phyloP scores from a whole-genome alignment of 2,113 vertebrate species.

The Eurystomus gularis region DNA sequence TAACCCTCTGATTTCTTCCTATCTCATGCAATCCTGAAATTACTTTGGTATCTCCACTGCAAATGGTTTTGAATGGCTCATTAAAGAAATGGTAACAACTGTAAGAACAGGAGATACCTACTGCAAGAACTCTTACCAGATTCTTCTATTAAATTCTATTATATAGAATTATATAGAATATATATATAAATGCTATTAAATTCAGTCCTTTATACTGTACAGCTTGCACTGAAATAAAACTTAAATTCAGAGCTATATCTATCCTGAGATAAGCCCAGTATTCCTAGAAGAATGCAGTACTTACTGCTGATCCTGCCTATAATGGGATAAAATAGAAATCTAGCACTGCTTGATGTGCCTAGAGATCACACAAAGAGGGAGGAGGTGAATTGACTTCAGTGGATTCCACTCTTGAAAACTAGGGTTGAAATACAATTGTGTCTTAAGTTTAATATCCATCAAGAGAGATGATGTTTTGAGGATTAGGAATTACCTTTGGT shows the following conservation, averaged over 20 bases:
- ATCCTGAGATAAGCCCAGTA: neutral
- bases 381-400: neutral
- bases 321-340: slow-evolving; percentile 25
- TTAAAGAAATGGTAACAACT: neutral
- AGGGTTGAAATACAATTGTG: neutral
- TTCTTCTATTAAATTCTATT: too few relatives aligned
- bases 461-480: neutral
- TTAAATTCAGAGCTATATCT: neutral
- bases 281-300: neutral
- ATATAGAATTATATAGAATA: too few relatives aligned
- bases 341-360: neutral
- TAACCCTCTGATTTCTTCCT: neutral
- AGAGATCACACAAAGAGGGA: neutral
- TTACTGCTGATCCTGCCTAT: slow-evolving; percentile 1
- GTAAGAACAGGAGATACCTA: neutral
- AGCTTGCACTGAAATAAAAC: slow-evolving; percentile 15
- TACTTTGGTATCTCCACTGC: neutral
- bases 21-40: neutral
- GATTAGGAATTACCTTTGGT: neutral
- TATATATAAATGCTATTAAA: neutral
- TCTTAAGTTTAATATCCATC: neutral
- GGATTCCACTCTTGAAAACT: neutral
- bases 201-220: neutral
- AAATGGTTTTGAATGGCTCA: neutral
- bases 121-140: neutral